phyloP scores from a whole-genome alignment of 2,113 vertebrate genomes.

The Prunella himalayana region DNA sequence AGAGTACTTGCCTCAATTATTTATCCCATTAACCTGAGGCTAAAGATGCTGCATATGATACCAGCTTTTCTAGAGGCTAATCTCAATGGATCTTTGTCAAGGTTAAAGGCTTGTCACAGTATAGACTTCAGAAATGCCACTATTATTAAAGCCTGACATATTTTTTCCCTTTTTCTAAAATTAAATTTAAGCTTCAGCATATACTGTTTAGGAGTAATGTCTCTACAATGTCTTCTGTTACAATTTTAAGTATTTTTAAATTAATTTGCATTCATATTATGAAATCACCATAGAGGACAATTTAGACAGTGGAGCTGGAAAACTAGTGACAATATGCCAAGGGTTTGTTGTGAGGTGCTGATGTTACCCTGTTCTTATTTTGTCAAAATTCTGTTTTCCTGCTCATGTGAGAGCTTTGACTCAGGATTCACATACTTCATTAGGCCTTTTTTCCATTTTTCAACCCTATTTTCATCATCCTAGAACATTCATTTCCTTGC shows the following conservation, averaged over 20 bases:
- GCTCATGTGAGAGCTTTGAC: background rate
- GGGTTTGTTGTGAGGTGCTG: background rate
- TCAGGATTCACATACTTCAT: background rate
- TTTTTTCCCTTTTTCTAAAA: background rate
- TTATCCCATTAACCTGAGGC: conserved; percentile 54
- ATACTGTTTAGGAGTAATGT: background rate
- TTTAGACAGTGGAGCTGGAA: background rate
- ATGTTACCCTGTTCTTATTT: background rate
- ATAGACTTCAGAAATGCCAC: background rate
- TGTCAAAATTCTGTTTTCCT: background rate
- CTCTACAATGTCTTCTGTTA: background rate
- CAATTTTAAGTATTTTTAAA: background rate
- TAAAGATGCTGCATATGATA: conserved; percentile 41
- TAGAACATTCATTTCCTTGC: background rate
- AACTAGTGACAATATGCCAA: background rate
- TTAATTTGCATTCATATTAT: background rate
- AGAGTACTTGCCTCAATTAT: conserved; percentile 50
- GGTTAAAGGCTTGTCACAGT: conserved; percentile 22
- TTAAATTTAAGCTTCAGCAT: background rate
- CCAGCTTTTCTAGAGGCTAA: conserved; percentile 14
- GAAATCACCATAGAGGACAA: background rate
- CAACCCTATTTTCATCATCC: background rate
- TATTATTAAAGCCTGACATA: background rate
- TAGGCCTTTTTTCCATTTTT: background rate
- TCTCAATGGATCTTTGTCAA: conserved; percentile 30